A percentile compares a stretch with the other conserved stretches of the same genome.
phyloP scores from a whole-genome alignment of 2,113 vertebrate genomes.

The Pyrgilauda ruficollis region DNA sequence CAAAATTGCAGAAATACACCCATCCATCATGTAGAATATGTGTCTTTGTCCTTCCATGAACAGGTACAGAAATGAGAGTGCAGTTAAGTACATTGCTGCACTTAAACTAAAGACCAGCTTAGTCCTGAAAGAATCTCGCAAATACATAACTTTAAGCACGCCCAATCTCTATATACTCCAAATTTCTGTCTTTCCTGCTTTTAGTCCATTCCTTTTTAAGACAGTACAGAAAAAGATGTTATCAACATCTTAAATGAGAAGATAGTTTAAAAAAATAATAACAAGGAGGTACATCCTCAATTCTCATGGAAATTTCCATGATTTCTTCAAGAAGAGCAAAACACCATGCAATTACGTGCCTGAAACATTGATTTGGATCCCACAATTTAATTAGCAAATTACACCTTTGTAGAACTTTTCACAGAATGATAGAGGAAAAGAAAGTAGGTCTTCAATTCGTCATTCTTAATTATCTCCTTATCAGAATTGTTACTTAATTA shows the following conservation, averaged over 20 bases:
- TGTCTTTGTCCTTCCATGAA: not conserved
- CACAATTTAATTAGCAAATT: constrained; percentile 42
- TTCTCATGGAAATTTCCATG: constrained; percentile 33
- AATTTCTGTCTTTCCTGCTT: not conserved
- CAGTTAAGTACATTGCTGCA: not conserved
- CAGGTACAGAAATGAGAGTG: not conserved
- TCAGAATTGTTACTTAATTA: constrained; percentile 43
- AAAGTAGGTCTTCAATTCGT: constrained; percentile 41
- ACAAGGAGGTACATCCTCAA: not conserved
- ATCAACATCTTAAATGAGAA: not conserved
- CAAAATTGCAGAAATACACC: not conserved
- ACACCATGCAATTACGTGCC: not conserved
- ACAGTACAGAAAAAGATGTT: not conserved
- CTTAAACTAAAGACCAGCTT: not conserved
- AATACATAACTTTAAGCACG: not conserved
- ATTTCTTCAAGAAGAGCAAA: not conserved
- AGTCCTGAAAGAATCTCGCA: not conserved
- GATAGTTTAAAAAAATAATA: not conserved
- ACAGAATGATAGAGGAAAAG: not conserved
- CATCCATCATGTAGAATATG: not conserved
- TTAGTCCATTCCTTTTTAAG: not conserved
- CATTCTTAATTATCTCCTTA: constrained; percentile 33
- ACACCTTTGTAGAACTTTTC: not conserved
- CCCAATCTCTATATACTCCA: not conserved
- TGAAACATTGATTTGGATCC: constrained; percentile 7